Conservation (phyloP, 1,140 invertebrate species). For the Aphelenchoides besseyi region DNA sequence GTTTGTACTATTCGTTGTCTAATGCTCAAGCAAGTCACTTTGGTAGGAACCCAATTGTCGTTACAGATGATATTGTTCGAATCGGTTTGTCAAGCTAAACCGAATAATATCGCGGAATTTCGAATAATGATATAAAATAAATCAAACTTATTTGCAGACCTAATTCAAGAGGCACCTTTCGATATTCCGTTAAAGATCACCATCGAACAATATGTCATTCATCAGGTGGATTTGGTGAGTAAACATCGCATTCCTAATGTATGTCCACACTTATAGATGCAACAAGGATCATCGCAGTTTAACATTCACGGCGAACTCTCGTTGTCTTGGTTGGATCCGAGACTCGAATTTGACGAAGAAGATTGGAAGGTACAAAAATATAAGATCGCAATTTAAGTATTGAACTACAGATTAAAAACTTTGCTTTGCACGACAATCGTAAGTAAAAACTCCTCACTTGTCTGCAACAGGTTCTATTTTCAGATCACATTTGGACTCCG, state of each 20-base stretch:
- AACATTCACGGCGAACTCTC: slow-evolving; percentile 55
- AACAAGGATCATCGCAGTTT: slow-evolving; percentile 51
- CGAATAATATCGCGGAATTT: too few species aligned
- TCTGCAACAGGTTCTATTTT: not conserved
- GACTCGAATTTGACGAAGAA: slow-evolving; percentile 49
- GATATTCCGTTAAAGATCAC: slow-evolving; percentile 45
- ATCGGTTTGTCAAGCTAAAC: too few species aligned
- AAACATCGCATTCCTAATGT: not conserved
- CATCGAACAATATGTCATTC: slow-evolving; percentile 46
- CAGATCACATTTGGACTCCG: slow-evolving; percentile 56
- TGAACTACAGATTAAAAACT: slow-evolving; percentile 20
- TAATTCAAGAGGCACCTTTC: slow-evolving; percentile 38
- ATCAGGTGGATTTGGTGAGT: slow-evolving; percentile 48
- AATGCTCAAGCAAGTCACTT: slow-evolving; percentile 30
- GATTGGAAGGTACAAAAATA: slow-evolving; percentile 54
- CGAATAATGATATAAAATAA: too few species aligned
- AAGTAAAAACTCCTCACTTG: too few species aligned
- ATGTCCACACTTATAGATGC: slow-evolving; percentile 32
- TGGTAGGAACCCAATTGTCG: too few species aligned
- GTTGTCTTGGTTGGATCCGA: slow-evolving; percentile 54
- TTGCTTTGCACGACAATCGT: slow-evolving; percentile 44
- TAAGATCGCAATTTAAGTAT: too few species aligned
- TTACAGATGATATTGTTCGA: too few species aligned
- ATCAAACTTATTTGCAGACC: too few species aligned
- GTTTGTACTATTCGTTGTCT: slow-evolving; percentile 50